Conservation (phyloP, 1,140 invertebrate species). For the Triops longicaudatus region DNA sequence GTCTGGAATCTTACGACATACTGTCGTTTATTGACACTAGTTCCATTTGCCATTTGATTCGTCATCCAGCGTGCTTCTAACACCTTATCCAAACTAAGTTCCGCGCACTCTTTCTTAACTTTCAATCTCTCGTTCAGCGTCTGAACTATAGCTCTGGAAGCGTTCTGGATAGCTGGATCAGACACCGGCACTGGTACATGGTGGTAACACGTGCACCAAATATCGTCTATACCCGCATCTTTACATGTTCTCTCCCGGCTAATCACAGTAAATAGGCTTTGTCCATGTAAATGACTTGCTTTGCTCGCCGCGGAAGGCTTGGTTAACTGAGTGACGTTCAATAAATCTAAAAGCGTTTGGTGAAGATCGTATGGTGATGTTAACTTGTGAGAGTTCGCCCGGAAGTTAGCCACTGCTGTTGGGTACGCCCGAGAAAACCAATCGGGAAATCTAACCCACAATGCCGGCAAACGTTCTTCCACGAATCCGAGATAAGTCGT, state of each 20-base stretch:
- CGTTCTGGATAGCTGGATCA: neutral
- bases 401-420: neutral
- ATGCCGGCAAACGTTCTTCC: slow-evolving; percentile 15
- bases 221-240: neutral
- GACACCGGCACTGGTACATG: neutral
- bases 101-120: neutral
- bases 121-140: neutral
- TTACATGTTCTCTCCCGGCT: neutral
- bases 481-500: neutral
- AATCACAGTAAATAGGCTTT: neutral
- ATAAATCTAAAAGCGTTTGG: slow-evolving; percentile 17
- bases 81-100: neutral
- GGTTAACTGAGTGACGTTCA: neutral
- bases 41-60: neutral
- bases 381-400: neutral
- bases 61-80: neutral
- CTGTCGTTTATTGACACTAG: too few species aligned
- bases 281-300: neutral
- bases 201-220: neutral
- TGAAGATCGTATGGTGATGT: slow-evolving; percentile 10
- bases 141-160: neutral
- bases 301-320: too few species aligned
- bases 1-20: neutral
- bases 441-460: neutral
- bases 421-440: neutral